These are phyloP conservation scores for Cepaea nemoralis DNA, from an alignment of 1,140 invertebrate genomes.

Conservation along the genomic window DNA sequence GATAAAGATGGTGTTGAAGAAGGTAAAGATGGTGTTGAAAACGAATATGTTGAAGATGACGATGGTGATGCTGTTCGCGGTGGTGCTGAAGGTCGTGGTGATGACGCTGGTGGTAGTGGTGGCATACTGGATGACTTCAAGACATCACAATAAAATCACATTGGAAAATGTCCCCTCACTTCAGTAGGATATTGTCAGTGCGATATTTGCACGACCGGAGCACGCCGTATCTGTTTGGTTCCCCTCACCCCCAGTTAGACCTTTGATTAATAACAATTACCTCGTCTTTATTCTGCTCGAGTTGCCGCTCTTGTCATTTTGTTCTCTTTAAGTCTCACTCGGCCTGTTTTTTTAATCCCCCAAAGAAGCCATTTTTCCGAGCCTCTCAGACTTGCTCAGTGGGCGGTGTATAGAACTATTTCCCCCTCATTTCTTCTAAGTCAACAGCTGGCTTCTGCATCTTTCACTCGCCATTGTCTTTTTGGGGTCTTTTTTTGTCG, in stretches of 20 bases:
- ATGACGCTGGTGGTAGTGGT: too few species aligned
- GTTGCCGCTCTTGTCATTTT: neutral
- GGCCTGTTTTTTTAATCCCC: neutral
- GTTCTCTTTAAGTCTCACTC: neutral
- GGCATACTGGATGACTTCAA: too few species aligned
- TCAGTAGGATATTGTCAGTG: too few species aligned
- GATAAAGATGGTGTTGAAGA: too few species aligned
- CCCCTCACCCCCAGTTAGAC: neutral
- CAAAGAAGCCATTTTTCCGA: neutral
- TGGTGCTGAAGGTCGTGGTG: too few species aligned
- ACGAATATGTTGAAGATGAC: too few species aligned
- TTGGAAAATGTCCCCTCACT: too few species aligned
- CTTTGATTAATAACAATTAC: neutral
- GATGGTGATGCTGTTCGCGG: too few species aligned
- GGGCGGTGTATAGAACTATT: constrained; percentile 1
- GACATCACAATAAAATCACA: too few species aligned
- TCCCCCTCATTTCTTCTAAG: neutral
- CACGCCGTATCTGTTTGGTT: neutral
- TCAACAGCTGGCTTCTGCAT: neutral
- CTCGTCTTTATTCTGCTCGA: neutral
- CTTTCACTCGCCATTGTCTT: neutral
- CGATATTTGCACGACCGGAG: neutral
- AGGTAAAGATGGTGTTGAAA: too few species aligned
- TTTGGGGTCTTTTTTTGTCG: neutral
- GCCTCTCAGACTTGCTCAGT: neutral